phyloP scores from a whole-genome alignment of 1,140 invertebrate genomes.

The Samia ricini region DNA sequence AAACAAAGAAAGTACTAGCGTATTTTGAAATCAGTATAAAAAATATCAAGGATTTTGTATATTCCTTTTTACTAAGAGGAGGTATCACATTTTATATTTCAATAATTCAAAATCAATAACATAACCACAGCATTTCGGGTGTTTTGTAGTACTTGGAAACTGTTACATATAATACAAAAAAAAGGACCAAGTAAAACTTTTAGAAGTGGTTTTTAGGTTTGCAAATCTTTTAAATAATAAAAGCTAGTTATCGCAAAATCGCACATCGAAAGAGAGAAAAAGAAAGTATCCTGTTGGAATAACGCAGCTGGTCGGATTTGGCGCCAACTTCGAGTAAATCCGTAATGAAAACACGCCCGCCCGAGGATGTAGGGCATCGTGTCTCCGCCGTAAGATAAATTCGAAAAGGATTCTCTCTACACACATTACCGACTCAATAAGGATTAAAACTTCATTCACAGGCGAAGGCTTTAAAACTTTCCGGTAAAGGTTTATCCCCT shows the following conservation, averaged over 20 bases:
- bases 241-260: slow-evolving; percentile 73
- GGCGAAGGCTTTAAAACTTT: slow-evolving; percentile 56
- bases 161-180: no score
- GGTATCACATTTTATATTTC: no score
- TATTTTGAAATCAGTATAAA: no score
- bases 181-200: background rate
- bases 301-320: slow-evolving; percentile 64
- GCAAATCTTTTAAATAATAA: slow-evolving; percentile 75
- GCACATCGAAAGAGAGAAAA: slow-evolving; percentile 62
- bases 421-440: slow-evolving; percentile 69
- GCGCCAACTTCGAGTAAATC: slow-evolving; percentile 67
- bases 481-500: slow-evolving; percentile 46
- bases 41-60: no score
- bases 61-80: no score
- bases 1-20: no score
- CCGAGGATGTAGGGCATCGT: slow-evolving; percentile 60
- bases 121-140: no score
- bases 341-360: slow-evolving; percentile 67
- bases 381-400: slow-evolving; percentile 60
- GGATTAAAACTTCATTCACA: slow-evolving; percentile 68
- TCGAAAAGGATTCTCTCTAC: slow-evolving; percentile 59
- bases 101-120: no score
- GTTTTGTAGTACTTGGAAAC: no score
- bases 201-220: slow-evolving; percentile 41
- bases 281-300: slow-evolving; percentile 70